Base-by-base conservation (phyloP, 2,888 invertebrate species). In the Xylota sylvarum region DNA sequence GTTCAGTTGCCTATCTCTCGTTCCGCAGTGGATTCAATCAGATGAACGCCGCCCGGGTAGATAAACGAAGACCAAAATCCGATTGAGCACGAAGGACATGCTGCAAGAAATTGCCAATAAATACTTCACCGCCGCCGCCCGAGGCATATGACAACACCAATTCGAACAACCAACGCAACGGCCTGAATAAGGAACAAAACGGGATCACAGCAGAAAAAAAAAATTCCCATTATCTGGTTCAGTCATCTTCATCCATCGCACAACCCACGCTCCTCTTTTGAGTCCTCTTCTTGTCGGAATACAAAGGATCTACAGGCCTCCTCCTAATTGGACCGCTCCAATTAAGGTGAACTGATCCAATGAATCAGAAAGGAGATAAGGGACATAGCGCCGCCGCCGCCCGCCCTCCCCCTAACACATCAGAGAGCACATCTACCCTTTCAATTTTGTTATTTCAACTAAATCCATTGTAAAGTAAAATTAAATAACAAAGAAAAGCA, bases 311-410 rank as follows among this genome's bases (percentile, higher is more conserved):
- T 78, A 73, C 78, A 81, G 73, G 82, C 86, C 64, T 86, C 77
- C 67, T 78, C 58, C 82, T 86, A 86, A 86, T 86, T 86, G 82
- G 86, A 86, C 86, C 82, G 73, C 90, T 89, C 91, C 91, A 90
- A 91, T 91, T 91, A 91, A 91, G 90, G 90, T 90, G 90, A 90
- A 91, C 90, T 91, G 90, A 91, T 90, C 90, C 91, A 91, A 90
- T 91, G 91, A 90, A 90, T 90, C 91, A 90, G 91, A 91, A 91
- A 89, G 90, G 89, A 91, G 91, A 91, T 91, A 91, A 91, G 90
- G 89, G 89, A 91, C 89, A 89, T 46, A 65, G 77, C 73, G 69
- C 64, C 64, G 64, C 69, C 70, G 64, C 58, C 73, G 78, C 52
- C 73, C n/a, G n/a, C n/a, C n/a, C n/a, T n/a, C n/a, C 70, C 46